Base-by-base conservation (phyloP, 2,888 invertebrate species). In the Agrilus cyanescens region DNA sequence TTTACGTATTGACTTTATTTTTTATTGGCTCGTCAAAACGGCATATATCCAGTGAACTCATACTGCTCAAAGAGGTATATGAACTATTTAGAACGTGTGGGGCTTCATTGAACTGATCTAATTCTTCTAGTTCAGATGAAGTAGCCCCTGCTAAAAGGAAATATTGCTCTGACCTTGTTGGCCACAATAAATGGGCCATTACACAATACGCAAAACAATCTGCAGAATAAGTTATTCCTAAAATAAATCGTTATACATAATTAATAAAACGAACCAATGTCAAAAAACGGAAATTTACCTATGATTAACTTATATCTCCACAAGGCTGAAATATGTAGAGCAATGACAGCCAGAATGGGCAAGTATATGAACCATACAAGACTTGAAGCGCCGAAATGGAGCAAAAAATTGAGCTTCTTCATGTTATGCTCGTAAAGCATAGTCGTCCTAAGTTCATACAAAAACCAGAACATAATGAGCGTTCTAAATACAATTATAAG, bases 281-380 rank as follows among this genome's bases (percentile, higher is more conserved):
- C 25, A 29, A 10, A 8, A 18, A 38, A 37, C 35, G 20, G 40
- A 39, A 32, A 67, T 76, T 75, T 65, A 89, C 91, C 89, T 58
- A 95, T 73, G 45, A 96, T 70, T 57, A 96, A 78, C 70, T 96
- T 96, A 67, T 87, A 90, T 68, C 95, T 79, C 94, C 95, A 97
- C 56, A 97, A 71, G 35, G 94, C 85, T 47, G 91, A 91, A 41
- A 97, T 85, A 70, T 93, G 89, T 41, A 93, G 73, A 10, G 93
- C 90, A 53, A 97, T 85, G 41, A 96, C 76, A 42, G 94, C 95
- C 51, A 96, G 82, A 46, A 95, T 85, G 10, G 96, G 95, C 59
- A 96, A 73, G 67, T 97, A 96, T 53, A 95, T 90, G 62, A 97
- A 95, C 97, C 97, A 97, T 10, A 97, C 96, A 32, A 97, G 74